Conservation (phyloP, 2,113 vertebrate species). For the Dromiciops gliroides region DNA sequence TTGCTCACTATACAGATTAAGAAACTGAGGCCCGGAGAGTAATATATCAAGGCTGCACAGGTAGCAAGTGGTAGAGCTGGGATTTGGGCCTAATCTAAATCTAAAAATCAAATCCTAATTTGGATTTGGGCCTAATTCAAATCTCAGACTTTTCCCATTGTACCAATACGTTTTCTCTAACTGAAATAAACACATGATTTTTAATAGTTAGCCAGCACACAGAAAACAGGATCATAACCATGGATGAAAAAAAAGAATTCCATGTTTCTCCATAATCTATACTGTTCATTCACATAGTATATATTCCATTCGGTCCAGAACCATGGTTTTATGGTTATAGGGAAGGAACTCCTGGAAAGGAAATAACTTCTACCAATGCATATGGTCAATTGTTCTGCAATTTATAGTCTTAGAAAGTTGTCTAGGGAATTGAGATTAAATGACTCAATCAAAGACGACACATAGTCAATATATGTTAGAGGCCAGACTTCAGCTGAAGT, state of each 20-base stretch:
- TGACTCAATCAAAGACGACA: neutral
- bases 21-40: neutral
- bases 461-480: neutral
- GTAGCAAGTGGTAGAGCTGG: neutral
- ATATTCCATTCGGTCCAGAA: neutral
- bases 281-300: neutral
- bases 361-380: neutral
- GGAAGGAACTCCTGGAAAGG: too few relatives aligned
- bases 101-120: too few relatives aligned
- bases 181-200: neutral
- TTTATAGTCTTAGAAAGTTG: neutral
- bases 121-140: too few relatives aligned
- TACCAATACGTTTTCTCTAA: neutral
- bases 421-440: neutral
- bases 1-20: neutral
- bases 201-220: neutral
- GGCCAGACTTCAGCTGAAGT: neutral
- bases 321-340: neutral
- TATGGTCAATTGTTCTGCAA: neutral
- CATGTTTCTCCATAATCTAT: neutral
- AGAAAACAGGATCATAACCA: neutral
- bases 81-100: too few relatives aligned
- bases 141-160: neutral
- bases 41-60: neutral
- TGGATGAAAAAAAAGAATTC: neutral